Percentiles rank a stretch among this genome's conserved stretches.
phyloP scores from a whole-genome alignment of 1,140 invertebrate species.

The Neuroterus valhalla region DNA sequence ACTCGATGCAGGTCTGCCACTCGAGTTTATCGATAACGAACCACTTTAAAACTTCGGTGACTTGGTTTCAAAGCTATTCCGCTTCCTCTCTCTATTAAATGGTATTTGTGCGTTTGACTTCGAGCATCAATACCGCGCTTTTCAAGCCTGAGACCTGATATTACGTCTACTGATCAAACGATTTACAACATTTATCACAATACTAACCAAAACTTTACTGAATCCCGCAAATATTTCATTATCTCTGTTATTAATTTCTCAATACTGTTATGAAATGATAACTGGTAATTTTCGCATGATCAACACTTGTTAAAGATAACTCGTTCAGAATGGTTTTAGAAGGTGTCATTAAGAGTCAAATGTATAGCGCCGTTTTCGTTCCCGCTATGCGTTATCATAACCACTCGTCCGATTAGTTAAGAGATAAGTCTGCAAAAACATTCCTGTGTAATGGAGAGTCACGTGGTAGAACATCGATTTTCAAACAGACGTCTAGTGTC shows the following conservation, averaged over 20 bases:
- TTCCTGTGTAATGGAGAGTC: conserved; percentile 62
- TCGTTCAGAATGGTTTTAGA: background rate
- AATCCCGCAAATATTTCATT: background rate
- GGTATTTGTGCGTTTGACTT: background rate
- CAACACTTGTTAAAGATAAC: background rate
- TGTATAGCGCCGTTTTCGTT: background rate
- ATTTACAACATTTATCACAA: background rate
- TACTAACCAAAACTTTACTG: background rate
- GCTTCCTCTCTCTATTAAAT: background rate
- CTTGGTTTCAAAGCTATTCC: conserved; percentile 34
- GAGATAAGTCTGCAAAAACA: conserved; percentile 50
- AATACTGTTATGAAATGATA: background rate
- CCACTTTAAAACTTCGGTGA: conserved; percentile 45
- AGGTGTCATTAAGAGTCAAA: background rate
- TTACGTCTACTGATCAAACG: background rate
- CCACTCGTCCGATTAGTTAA: background rate
- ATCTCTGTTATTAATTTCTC: background rate
- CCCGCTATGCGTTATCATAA: background rate
- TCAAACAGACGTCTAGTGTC: conserved; percentile 52
- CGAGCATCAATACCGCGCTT: background rate
- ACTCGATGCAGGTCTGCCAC: conserved; percentile 15
- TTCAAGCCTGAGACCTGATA: background rate
- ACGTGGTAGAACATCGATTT: conserved; percentile 71
- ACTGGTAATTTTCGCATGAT: background rate
- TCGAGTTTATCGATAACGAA: conserved; percentile 37